Conservation (phyloP, 2,888 invertebrate genomes). For the Steinernema hermaphroditum region DNA sequence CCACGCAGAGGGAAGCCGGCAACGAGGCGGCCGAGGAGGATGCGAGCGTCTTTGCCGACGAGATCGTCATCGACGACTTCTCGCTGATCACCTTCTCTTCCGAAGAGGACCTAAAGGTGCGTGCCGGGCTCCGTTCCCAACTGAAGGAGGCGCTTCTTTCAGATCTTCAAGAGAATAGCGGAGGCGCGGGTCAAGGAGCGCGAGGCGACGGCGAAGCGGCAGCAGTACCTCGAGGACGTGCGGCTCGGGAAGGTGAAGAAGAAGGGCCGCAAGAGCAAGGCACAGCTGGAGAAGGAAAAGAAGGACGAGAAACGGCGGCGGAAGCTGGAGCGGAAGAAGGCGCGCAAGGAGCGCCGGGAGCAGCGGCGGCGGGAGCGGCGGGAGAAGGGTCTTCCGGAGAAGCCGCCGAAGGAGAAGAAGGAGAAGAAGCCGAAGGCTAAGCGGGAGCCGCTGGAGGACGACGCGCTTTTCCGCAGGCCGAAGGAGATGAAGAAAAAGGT, state of each 20-base stretch:
- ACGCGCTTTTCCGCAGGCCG: constrained; percentile 12
- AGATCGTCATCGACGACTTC: constrained; percentile 20
- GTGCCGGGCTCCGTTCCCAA: neutral
- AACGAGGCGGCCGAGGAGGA: neutral
- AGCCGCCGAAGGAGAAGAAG: constrained; percentile 32
- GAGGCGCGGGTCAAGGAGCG: constrained; percentile 1
- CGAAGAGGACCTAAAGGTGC: constrained; percentile 19
- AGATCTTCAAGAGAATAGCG: constrained; percentile 11
- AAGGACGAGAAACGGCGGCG: constrained; percentile 32
- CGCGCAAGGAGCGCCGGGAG: constrained; percentile 27
- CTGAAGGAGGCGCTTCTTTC: neutral
- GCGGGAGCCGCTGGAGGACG: constrained; percentile 33
- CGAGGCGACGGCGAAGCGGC: neutral
- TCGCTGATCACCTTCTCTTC: constrained; percentile 21
- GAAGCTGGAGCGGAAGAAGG: constrained; percentile 33
- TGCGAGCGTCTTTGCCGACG: constrained; percentile 7
- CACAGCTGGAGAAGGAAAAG: constrained; percentile 33
- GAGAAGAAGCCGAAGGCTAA: constrained; percentile 34
- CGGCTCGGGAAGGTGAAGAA: constrained; percentile 16
- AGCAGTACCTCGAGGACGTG: constrained; percentile 14
- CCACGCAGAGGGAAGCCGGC: neutral
- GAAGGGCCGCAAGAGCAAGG: constrained; percentile 27
- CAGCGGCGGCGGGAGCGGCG: constrained; percentile 22
- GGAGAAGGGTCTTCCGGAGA: constrained; percentile 25
- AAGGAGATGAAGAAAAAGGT: constrained; percentile 19